These are phyloP conservation scores for Alexandromys fortis DNA, from an alignment of 2,113 vertebrate species.

Conservation along the genomic window DNA sequence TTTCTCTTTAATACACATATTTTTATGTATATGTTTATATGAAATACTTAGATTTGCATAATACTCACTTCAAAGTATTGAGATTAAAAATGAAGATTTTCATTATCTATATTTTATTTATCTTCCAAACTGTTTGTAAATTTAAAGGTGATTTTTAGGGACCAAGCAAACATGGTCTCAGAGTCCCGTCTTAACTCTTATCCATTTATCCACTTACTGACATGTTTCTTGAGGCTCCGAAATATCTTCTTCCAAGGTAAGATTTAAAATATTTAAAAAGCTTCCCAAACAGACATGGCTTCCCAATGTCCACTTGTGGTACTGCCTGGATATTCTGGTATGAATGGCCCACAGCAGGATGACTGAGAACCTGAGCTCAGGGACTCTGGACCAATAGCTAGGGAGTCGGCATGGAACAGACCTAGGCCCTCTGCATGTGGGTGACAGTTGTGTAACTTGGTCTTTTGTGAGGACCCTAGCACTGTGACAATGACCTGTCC, in stretches of 20 bases:
- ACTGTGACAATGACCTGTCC: too few species aligned
- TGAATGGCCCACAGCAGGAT: too few species aligned
- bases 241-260: background rate
- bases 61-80: conserved; percentile 40
- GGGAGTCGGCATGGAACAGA: too few species aligned
- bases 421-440: too few species aligned
- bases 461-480: too few species aligned
- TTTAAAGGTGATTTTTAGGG: conserved; percentile 59
- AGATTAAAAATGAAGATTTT: conserved; percentile 43
- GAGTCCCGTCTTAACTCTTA: background rate
- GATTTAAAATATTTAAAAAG: background rate
- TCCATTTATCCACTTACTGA: conserved; percentile 7
- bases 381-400: too few species aligned
- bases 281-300: background rate
- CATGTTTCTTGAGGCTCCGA: background rate
- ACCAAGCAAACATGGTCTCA: background rate
- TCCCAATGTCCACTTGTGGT: too few species aligned
- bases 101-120: conserved; percentile 21
- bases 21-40: background rate
- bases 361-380: too few species aligned
- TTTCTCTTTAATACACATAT: conserved; percentile 59
- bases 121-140: conserved; percentile 57
- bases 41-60: conserved; percentile 25
- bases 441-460: too few species aligned
- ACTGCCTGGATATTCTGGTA: background rate